Percentiles rank a stretch among this genome's conserved stretches.
Conservation (phyloP, 2,113 vertebrate species). For the Pangasianodon gigas region DNA sequence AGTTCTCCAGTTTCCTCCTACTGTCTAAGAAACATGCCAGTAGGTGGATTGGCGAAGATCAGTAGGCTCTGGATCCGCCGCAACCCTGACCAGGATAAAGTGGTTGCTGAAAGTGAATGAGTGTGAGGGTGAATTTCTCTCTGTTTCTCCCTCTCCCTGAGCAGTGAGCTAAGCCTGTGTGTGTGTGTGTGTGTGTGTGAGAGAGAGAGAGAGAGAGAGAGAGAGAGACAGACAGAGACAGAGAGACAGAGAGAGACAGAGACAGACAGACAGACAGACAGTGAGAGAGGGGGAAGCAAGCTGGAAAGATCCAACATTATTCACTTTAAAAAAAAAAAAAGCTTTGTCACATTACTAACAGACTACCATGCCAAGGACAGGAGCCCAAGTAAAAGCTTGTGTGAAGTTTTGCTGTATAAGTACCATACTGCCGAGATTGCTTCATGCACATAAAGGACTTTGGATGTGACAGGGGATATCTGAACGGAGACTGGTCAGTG, state of each 20-base stretch:
- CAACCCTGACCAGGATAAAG: not conserved
- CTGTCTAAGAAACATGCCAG: not conserved
- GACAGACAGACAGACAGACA: too few relatives aligned
- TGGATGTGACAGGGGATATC: not conserved
- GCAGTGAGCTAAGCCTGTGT: too few relatives aligned
- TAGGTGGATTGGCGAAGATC: not conserved
- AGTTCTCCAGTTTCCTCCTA: not conserved
- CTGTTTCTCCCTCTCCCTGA: not conserved
- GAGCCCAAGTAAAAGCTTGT: not conserved
- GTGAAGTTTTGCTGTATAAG: not conserved
- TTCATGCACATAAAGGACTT: not conserved
- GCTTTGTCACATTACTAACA: not conserved
- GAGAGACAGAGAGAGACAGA: too few relatives aligned
- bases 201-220: not conserved
- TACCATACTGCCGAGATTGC: not conserved
- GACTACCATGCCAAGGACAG: not conserved
- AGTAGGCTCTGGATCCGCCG: not conserved
- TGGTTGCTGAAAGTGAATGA: not conserved
- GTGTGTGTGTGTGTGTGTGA: not conserved
- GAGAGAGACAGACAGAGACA: not conserved
- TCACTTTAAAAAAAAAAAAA: not conserved
- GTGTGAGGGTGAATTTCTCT: not conserved
- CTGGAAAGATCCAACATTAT: not conserved
- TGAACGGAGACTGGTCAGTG: not conserved
- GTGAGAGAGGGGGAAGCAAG: not conserved